Evolutionary conservation across 2,888 invertebrate genomes (phyloP).

Genomic region (Protodeltote pygarga): DNA sequence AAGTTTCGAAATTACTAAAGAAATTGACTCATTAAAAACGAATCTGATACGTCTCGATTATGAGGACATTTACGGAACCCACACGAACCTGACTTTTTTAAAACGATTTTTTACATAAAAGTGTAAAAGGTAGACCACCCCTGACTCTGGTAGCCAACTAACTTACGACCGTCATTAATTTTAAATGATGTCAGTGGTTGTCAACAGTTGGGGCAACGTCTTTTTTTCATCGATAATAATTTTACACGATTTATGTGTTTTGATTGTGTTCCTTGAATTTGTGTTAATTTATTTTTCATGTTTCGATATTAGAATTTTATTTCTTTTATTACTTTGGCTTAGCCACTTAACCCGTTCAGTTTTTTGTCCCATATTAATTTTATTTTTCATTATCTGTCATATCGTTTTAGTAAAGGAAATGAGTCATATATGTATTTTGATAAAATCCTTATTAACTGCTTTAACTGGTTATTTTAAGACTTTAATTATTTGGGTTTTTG

Average conservation of each 20-base stretch:
- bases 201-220: slow-evolving; percentile 78
- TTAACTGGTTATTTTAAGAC: no score
- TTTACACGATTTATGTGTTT: slow-evolving; percentile 75
- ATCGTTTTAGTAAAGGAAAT: slow-evolving; percentile 30
- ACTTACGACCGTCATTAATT: slow-evolving; percentile 80
- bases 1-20: no score
- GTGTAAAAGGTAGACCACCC: slow-evolving; percentile 81
- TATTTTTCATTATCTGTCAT: slow-evolving; percentile 35
- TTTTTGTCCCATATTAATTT: slow-evolving; percentile 38
- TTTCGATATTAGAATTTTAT: slow-evolving; percentile 41
- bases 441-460: neutral
- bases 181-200: slow-evolving; percentile 78
- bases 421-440: slow-evolving; percentile 24
- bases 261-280: slow-evolving; percentile 61
- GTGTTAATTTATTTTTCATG: slow-evolving; percentile 55
- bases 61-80: slow-evolving; percentile 37
- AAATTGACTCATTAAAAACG: no score
- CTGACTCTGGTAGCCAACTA: slow-evolving; percentile 80
- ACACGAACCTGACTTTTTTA: slow-evolving; percentile 6
- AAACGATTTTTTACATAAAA: slow-evolving; percentile 29
- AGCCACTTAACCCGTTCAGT: slow-evolving; percentile 48
- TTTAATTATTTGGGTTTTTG: no score
- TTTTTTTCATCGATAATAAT: slow-evolving; percentile 68
- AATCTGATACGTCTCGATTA: slow-evolving; percentile 29
- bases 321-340: slow-evolving; percentile 36